phyloP scores from a whole-genome alignment of 2,113 vertebrate genomes.

The Scomber scombrus region DNA sequence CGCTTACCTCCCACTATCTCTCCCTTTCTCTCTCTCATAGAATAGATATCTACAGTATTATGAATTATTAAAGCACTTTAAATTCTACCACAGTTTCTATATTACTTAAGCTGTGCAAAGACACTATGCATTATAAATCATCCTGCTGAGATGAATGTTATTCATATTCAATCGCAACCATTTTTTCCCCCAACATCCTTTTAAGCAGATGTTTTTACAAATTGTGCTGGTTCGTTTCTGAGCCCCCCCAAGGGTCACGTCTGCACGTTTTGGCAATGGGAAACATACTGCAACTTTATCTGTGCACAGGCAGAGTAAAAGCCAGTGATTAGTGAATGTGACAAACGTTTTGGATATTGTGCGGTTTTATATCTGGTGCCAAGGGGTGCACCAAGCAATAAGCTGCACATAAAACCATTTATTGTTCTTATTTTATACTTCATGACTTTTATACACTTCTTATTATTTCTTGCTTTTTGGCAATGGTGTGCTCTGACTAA shows the following conservation, averaged over 20 bases:
- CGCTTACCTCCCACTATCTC: constrained; percentile 36
- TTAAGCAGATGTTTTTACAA: constrained; percentile 70
- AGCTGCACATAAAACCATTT: constrained; percentile 56
- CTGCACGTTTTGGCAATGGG: constrained; percentile 28
- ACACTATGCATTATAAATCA: constrained; percentile 78
- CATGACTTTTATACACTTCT: constrained; percentile 53
- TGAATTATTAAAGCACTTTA: constrained; percentile 80
- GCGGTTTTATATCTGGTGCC: constrained; percentile 49
- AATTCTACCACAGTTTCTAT: constrained; percentile 68
- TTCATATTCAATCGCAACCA: constrained; percentile 58
- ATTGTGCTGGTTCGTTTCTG: constrained; percentile 47
- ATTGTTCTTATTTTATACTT: constrained; percentile 63
- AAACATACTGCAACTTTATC: constrained; percentile 55
- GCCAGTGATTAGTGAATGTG: constrained; percentile 56
- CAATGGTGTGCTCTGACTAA: constrained; percentile 14
- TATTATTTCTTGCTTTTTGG: constrained; percentile 22
- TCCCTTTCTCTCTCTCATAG: constrained; percentile 22
- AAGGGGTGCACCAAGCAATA: constrained; percentile 53
- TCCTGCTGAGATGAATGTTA: constrained; percentile 62
- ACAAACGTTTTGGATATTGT: constrained; percentile 61
- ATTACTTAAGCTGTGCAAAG: constrained; percentile 74
- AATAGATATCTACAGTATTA: constrained; percentile 50
- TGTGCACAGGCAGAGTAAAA: constrained; percentile 52
- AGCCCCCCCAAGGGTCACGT: constrained; percentile 14
- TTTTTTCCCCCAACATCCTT: constrained; percentile 44